Evolutionary conservation across 2,113 vertebrate genomes (phyloP).

Genomic region (Brienomyrus brachyistius): DNA sequence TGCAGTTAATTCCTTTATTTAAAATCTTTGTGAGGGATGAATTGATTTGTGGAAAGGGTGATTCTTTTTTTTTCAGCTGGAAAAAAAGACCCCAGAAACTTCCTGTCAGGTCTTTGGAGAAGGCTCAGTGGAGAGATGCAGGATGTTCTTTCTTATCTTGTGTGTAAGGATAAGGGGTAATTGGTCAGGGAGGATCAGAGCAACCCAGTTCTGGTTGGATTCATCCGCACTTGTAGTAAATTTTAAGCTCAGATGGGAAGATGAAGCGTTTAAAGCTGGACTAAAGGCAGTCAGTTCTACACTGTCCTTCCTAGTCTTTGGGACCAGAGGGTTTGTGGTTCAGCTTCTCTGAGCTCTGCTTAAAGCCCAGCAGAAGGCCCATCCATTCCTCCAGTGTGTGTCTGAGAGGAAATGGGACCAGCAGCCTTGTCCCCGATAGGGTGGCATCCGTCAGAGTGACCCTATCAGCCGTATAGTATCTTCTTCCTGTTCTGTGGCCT

Average conservation of each 20-base stretch:
- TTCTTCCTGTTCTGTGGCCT: background rate
- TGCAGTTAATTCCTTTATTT: background rate
- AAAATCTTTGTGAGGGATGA: background rate
- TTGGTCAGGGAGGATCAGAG: constrained; percentile 10
- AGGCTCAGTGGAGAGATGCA: background rate
- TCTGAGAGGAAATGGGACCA: constrained; percentile 5
- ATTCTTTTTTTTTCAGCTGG: background rate
- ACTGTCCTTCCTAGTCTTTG: background rate
- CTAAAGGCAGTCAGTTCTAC: background rate
- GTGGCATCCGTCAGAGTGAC: background rate
- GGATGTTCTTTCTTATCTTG: constrained; percentile 5
- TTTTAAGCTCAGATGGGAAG: background rate
- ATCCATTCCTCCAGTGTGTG: background rate
- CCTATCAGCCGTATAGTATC: background rate
- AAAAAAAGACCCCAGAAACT: background rate
- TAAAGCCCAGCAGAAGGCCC: background rate
- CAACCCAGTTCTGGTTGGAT: background rate
- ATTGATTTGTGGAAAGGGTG: background rate
- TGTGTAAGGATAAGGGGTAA: constrained; percentile 15
- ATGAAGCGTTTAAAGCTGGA: background rate
- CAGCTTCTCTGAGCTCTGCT: background rate
- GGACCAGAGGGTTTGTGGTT: background rate
- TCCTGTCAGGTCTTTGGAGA: background rate
- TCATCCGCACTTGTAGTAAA: background rate
- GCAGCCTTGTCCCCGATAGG: background rate